Evolutionary conservation across 2,888 invertebrate species (phyloP).

Genomic region (Rhabditoides inermis): DNA sequence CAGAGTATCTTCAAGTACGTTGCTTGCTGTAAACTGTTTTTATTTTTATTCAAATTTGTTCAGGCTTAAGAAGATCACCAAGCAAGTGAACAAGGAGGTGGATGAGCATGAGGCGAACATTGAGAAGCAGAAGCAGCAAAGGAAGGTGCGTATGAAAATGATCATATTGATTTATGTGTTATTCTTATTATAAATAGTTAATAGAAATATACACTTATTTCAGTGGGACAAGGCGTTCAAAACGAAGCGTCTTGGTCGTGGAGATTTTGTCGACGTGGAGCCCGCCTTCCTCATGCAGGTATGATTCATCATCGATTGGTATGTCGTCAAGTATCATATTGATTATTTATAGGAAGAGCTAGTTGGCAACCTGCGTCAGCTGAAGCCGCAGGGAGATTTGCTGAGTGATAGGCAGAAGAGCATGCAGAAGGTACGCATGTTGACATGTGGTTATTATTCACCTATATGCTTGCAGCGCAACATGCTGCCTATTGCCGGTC

Average conservation of each 20-base stretch:
- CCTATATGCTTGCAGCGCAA: constrained; percentile 14
- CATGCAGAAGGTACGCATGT: constrained; percentile 6
- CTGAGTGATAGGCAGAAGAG: constrained; percentile 27
- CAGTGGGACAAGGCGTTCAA: no score
- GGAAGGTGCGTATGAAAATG: constrained; percentile 10
- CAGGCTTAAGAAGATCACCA: constrained; percentile 23
- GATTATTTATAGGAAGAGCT: constrained; percentile 17
- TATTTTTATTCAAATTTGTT: constrained; percentile 2
- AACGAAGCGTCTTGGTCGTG: constrained; percentile 20
- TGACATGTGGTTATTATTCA: not conserved
- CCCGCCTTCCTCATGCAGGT: constrained; percentile 19
- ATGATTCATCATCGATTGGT: not conserved
- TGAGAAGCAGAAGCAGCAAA: constrained; percentile 10
- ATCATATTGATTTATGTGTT: not conserved
- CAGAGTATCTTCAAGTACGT: not conserved
- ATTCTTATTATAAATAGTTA: not conserved
- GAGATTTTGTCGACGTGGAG: constrained; percentile 25
- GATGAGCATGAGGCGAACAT: constrained; percentile 9
- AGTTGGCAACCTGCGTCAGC: constrained; percentile 14
- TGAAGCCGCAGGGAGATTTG: constrained; percentile 28
- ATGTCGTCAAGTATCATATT: not conserved
- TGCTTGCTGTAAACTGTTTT: not conserved
- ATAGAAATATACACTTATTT: no score
- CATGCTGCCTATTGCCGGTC: constrained; percentile 27
- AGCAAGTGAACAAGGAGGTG: constrained; percentile 20